A percentile compares a stretch with the other conserved stretches of the same genome.
These are phyloP conservation scores for Eulemur albifrons DNA, from an alignment of 2,797 vertebrate genomes.

Conservation along the genomic window DNA sequence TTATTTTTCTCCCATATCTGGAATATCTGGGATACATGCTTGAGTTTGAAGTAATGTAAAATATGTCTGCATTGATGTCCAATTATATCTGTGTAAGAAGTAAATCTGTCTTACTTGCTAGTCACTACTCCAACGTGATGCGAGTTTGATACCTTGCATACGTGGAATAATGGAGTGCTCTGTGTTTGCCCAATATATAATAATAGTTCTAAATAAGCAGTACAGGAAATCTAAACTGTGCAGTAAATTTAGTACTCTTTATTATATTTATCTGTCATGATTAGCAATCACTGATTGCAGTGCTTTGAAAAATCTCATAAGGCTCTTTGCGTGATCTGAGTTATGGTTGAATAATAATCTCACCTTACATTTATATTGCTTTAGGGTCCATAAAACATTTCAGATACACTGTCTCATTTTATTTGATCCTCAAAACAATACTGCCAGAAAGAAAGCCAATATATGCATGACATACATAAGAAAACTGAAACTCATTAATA, in stretches of 20 bases:
- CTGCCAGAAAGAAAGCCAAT: not conserved
- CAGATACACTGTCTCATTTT: not conserved
- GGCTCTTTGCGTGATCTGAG: not conserved
- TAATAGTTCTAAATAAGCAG: not conserved
- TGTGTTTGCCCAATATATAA: not conserved
- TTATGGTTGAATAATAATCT: not conserved
- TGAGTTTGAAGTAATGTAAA: not conserved
- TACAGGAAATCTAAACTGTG: not conserved
- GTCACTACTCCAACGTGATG: not conserved
- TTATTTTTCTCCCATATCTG: not conserved
- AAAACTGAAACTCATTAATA: not conserved
- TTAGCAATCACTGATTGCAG: not conserved
- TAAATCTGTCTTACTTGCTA: not conserved
- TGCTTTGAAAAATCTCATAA: not conserved
- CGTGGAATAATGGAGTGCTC: not conserved
- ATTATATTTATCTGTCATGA: not conserved
- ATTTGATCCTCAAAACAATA: not conserved
- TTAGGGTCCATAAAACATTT: constrained; percentile 6
- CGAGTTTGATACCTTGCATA: not conserved
- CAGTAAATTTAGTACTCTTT: not conserved
- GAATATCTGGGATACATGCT: not conserved
- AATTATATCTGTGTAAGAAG: not conserved
- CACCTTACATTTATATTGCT: not conserved
- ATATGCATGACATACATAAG: not conserved
- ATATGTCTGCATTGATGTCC: not conserved